Base-by-base conservation (phyloP, 2,113 vertebrate genomes). In the Sisor rabdophorus region DNA sequence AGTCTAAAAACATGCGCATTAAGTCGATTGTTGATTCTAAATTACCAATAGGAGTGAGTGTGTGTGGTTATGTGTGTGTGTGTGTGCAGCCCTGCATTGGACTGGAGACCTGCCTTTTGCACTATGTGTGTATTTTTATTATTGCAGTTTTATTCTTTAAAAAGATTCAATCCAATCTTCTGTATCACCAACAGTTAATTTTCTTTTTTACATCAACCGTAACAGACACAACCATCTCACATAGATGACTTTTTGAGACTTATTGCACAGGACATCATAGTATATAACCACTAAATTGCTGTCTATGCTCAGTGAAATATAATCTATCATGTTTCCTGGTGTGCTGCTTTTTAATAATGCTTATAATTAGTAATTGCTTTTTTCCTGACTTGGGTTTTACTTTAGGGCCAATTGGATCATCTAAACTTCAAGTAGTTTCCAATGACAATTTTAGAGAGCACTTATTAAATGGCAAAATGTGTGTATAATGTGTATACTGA, bases 331-430 rank as follows among this genome's bases (percentile, higher is more conserved):
- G 10, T 40, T n/a, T 60, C 71, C 44, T 44, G n/a, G 17, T 50
- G 56, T 71, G 69, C 55, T 19, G 20, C 50, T 32, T 71, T 71
- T 71, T 55, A 71, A 71, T 40, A 71, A 68, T 56, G 16, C 15
- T 72, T 58, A 58, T 54, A 72, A 58, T 55, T 58, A 72, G 54
- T 16, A 32, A 19, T 58, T 47, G n/a, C 16, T 58, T 44, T 36
- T 40, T 17, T 22, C n/a, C 44, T 72, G 16, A 16, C 40, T 4
- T 40, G 40, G 30, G 48, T 28, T 32, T 48, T 60, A 60, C 10
- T 30, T 48, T 53, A 32, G 36, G 28, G 20, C 52, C 32, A 24
- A 22, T 55, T 26, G 53, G 54, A 58, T 58, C 17, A 40, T 58
- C 54, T 58, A 44, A 72, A 72, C 54, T 48, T 72, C 52, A 16